Evolutionary conservation across 2,113 vertebrate genomes (phyloP), one percentile per base, ranked within the genome.

Genomic region (Gadus chalcogrammus): DNA sequence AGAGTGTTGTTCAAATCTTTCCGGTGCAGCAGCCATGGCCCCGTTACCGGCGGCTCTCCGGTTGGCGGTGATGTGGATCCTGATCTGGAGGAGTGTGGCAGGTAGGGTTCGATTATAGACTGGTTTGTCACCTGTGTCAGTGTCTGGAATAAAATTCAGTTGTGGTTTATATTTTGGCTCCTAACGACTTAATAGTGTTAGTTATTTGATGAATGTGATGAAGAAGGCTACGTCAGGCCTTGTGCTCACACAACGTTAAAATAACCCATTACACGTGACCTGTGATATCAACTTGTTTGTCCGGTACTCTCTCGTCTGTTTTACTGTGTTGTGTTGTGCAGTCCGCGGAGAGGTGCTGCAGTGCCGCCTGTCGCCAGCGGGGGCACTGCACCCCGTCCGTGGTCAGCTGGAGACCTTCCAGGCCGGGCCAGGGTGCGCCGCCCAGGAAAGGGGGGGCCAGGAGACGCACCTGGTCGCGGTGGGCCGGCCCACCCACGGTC

Each of bases 391-490:
- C 59, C 91, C 92, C 0, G 90, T 94, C 17, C 86, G 74, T 67
- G 91, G 82, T 58, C 86, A 90, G 60, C 85, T 92, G 74, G 92
- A 94, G 84, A 77, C 70, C 15, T 87, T 91, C 1, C 80, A 88
- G 59, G 86, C 71, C 0, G 91, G 90, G 0, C 86, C 71, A 0
- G 93, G 92, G 53, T 93, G 93, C 11, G 87, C 82, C 1, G 89
- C 91, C 2, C 77, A 82, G 74, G 91, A 90, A 18, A 78, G 38
- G 0, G 88, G 89, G 0, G 77, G 78, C 65, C 89, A 82, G 71
- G 92, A 94, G 78, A 93, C 92, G 13, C 93, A 93, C 7, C 86
- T 91, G 1, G 75, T 94, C 0, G 77, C 88, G 15, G 71, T 92
- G 70, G 82, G 82, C 4, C 80, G 78, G 42, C 70, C 64, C 2